phyloP scores from a whole-genome alignment of 1,140 invertebrate genomes.

The Parasteatoda tepidariorum region DNA sequence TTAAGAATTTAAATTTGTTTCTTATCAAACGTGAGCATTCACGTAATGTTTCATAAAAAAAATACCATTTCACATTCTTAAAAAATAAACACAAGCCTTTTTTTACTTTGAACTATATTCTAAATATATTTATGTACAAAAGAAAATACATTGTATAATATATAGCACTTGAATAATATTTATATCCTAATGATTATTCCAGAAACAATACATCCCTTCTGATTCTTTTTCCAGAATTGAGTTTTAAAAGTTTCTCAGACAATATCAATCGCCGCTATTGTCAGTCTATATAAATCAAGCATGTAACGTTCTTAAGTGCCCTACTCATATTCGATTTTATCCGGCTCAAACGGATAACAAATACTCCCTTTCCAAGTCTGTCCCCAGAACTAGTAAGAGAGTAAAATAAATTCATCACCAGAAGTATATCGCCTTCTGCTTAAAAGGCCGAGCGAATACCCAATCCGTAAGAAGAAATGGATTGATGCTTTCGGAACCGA shows the following conservation, averaged over 20 bases:
- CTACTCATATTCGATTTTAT: constrained; percentile 38
- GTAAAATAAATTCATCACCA: constrained; percentile 42
- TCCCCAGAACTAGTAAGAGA: neutral
- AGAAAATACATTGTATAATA: no score
- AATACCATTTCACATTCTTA: no score
- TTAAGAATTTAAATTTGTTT: no score
- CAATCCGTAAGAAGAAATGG: neutral
- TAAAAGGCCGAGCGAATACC: constrained; percentile 7
- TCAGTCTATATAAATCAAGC: neutral
- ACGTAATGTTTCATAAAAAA: no score
- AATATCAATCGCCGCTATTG: neutral
- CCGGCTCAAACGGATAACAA: neutral
- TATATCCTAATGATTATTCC: no score
- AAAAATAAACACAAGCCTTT: no score
- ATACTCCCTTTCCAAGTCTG: constrained; percentile 12
- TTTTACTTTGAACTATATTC: no score
- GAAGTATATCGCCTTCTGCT: constrained; percentile 38
- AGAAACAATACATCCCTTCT: no score
- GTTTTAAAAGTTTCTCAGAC: neutral
- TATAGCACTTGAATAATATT: no score
- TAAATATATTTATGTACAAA: no score
- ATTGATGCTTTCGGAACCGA: constrained; percentile 45
- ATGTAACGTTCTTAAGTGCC: constrained; percentile 19
- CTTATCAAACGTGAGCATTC: no score
- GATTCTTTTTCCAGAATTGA: neutral